Percentiles rank a stretch among this genome's conserved stretches.
phyloP scores from a whole-genome alignment of 2,888 invertebrate species.

The Anagyrus pseudococci region DNA sequence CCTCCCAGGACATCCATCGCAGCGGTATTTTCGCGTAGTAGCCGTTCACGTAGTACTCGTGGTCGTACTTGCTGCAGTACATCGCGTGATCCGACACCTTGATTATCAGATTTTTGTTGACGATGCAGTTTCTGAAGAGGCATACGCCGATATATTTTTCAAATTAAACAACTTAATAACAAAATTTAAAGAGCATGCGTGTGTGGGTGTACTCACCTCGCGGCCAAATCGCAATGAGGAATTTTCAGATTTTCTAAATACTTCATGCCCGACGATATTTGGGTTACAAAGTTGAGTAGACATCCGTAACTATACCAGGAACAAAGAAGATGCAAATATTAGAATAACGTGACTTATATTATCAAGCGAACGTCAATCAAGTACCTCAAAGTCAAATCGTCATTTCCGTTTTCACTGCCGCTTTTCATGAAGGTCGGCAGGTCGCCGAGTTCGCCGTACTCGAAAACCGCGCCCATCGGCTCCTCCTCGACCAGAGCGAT shows the following conservation, averaged over 20 bases:
- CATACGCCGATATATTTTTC: background rate
- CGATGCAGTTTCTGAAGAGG: conserved; percentile 80
- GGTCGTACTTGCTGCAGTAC: conserved; percentile 79
- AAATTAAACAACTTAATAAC: background rate
- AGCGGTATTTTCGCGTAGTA: conserved; percentile 84
- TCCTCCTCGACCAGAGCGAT: conserved; percentile 82
- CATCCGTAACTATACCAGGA: conserved; percentile 75
- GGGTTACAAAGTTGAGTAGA: conserved; percentile 84
- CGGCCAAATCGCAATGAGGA: conserved; percentile 88
- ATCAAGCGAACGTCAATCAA: conserved; percentile 9
- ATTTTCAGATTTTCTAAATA: conserved; percentile 89
- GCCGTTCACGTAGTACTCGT: conserved; percentile 85
- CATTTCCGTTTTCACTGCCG: conserved; percentile 48
- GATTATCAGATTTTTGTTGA: conserved; percentile 79
- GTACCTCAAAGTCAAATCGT: conserved; percentile 48
- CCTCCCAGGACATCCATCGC: conserved; percentile 95
- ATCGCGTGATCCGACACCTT: conserved; percentile 88
- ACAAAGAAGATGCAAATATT: background rate
- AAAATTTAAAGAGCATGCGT: background rate
- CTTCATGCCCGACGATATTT: conserved; percentile 93
- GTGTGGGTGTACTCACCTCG: conserved; percentile 77
- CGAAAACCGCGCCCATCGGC: conserved; percentile 87
- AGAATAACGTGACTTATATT: conserved; percentile 26
- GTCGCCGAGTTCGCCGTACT: conserved; percentile 87
- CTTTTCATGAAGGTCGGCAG: conserved; percentile 72